Percentiles rank a stretch among this genome's conserved stretches.
Conservation (phyloP, 1,140 invertebrate genomes). For the Drosophila ironensis region DNA sequence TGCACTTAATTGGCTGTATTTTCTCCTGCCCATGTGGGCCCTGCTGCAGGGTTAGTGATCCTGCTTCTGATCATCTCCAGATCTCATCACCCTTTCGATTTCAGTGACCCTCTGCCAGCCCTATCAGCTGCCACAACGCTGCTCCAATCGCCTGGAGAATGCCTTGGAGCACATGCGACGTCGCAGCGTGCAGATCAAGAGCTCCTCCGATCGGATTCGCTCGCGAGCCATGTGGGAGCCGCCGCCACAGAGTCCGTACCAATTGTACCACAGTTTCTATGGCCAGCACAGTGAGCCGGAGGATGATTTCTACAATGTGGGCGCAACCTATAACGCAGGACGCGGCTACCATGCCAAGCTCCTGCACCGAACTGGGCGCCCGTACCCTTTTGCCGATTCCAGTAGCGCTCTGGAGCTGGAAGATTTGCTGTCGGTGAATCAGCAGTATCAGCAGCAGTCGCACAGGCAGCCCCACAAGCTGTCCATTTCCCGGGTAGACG, state of each 20-base stretch:
- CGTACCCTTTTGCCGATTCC: slow-evolving; percentile 30
- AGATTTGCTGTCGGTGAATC: slow-evolving; percentile 51
- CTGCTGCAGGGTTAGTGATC: slow-evolving; percentile 45
- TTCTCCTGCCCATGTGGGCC: slow-evolving; percentile 32
- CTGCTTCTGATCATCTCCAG: neutral
- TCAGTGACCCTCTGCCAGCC: slow-evolving; percentile 48
- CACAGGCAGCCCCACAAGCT: slow-evolving; percentile 71
- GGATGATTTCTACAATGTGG: slow-evolving; percentile 71
- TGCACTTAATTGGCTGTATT: slow-evolving; percentile 15
- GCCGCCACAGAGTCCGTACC: slow-evolving; percentile 83
- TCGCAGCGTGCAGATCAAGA: slow-evolving; percentile 77
- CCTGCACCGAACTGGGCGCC: slow-evolving; percentile 47
- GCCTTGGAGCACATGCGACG: slow-evolving; percentile 83
- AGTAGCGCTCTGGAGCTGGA: slow-evolving; percentile 54
- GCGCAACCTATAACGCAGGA: slow-evolving; percentile 20
- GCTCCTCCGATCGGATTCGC: slow-evolving; percentile 20
- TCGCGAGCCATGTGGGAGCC: slow-evolving; percentile 72
- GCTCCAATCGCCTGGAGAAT: slow-evolving; percentile 83
- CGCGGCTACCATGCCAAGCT: slow-evolving; percentile 69
- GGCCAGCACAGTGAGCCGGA: slow-evolving; percentile 66
- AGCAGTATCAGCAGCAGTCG: slow-evolving; percentile 30
- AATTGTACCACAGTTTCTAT: slow-evolving; percentile 84
- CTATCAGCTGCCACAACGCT: slow-evolving; percentile 71
- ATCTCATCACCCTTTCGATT: neutral
- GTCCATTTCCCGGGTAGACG: slow-evolving; percentile 68